A percentile compares a stretch with the other conserved stretches of the same genome.
Conservation (phyloP, 2,797 vertebrate species). For the Helarctos malayanus region DNA sequence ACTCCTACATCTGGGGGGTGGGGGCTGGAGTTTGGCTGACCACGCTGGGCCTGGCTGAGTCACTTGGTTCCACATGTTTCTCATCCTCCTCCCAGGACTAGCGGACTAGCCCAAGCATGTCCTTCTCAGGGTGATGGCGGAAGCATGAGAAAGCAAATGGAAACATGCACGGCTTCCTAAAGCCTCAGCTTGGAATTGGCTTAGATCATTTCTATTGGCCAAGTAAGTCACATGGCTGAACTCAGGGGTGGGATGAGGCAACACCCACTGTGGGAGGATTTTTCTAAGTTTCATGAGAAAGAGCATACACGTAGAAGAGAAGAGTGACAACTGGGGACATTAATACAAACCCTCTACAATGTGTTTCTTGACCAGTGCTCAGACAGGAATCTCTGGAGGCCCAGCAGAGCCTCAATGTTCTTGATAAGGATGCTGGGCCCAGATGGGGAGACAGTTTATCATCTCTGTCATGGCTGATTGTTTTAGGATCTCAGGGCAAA, state of each 20-base stretch:
- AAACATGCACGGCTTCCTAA: not conserved
- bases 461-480: not conserved
- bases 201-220: not conserved
- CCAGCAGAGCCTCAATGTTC: not conserved
- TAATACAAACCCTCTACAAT: not conserved
- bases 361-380: not conserved
- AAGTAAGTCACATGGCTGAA: not conserved
- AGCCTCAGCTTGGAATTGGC: not conserved
- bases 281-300: slow-evolving; percentile 5
- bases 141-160: not conserved
- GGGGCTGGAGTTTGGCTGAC: slow-evolving; percentile 21
- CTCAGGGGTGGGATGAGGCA: not conserved
- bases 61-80: slow-evolving; percentile 35
- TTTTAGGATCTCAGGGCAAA: not conserved
- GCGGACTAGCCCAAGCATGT: not conserved
- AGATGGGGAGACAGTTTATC: not conserved
- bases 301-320: not conserved
- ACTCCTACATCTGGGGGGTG: not conserved
- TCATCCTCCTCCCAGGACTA: not conserved
- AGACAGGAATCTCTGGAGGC: not conserved
- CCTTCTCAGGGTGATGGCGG: slow-evolving; percentile 9
- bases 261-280: not conserved
- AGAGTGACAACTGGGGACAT: not conserved
- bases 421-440: not conserved
- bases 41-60: not conserved